Evolutionary conservation across 2,113 vertebrate genomes (phyloP).

Genomic region (Rhombomys opimus): DNA sequence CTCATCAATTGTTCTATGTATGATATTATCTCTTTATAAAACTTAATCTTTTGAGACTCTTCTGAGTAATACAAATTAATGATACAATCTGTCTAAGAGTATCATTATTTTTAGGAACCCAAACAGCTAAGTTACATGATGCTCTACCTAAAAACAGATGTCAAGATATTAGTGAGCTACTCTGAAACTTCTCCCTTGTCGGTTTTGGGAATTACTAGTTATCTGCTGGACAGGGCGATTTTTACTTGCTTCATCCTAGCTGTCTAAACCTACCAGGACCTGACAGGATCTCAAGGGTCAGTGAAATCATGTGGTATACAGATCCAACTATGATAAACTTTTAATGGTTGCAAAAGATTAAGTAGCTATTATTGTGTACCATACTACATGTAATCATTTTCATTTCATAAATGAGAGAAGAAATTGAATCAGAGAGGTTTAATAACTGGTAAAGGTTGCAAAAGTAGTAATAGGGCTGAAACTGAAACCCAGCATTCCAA

Average conservation of each 20-base stretch:
- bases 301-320: neutral
- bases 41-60: neutral
- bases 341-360: neutral
- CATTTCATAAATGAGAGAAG: neutral
- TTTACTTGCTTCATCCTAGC: neutral
- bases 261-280: neutral
- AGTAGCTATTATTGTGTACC: neutral
- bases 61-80: neutral
- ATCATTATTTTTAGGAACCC: neutral
- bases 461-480: neutral
- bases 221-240: neutral
- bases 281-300: neutral
- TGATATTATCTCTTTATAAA: neutral
- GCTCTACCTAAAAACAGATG: neutral
- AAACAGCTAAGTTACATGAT: neutral
- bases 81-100: neutral
- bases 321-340: neutral
- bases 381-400: neutral
- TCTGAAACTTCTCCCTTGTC: neutral
- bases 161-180: neutral
- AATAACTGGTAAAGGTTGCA: neutral
- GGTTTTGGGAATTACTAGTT: neutral
- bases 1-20: neutral
- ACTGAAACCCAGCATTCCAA: neutral
- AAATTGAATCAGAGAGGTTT: neutral